A percentile compares a stretch with the other conserved stretches of the same genome.
Conservation (phyloP, 2,888 invertebrate genomes). For the Taphrorychus bicolor region DNA sequence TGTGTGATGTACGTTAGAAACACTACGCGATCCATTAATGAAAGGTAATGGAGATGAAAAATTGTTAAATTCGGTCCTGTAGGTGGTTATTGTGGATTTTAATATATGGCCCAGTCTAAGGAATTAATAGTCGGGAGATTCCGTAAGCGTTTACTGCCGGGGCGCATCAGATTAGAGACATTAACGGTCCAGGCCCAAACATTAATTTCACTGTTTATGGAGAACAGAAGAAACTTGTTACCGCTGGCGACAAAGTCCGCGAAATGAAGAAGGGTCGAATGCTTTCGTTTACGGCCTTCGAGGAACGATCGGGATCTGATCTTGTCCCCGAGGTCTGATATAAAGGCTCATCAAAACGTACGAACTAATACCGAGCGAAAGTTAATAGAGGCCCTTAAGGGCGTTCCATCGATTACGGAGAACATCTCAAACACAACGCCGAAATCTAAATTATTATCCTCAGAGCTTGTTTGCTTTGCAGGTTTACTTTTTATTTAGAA, state of each 20-base stretch:
- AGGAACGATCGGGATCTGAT: neutral
- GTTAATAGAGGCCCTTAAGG: constrained; percentile 60
- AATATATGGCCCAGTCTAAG: constrained; percentile 57
- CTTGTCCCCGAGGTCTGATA: no score
- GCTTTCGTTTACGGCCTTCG: neutral
- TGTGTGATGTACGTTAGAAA: neutral
- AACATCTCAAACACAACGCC: constrained; percentile 53
- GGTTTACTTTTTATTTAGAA: constrained; percentile 51
- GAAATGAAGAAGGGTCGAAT: constrained; percentile 24
- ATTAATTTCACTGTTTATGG: constrained; percentile 60
- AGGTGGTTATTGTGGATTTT: constrained; percentile 53
- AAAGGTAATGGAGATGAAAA: neutral
- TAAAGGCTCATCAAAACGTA: neutral
- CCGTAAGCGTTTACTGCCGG: constrained; percentile 58
- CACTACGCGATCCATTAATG: neutral
- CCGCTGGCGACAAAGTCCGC: constrained; percentile 42
- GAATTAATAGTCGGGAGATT: constrained; percentile 60
- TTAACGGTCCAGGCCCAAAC: constrained; percentile 57
- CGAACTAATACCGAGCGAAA: neutral
- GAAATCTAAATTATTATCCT: constrained; percentile 55
- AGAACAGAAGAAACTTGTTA: constrained; percentile 41
- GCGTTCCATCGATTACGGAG: constrained; percentile 63
- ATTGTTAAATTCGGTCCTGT: neutral
- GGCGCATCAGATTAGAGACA: constrained; percentile 60
- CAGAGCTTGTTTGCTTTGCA: constrained; percentile 50